Percentiles rank a stretch among this genome's conserved stretches.
Conservation (phyloP, 2,888 invertebrate species). For the Nemoura dubitans region DNA sequence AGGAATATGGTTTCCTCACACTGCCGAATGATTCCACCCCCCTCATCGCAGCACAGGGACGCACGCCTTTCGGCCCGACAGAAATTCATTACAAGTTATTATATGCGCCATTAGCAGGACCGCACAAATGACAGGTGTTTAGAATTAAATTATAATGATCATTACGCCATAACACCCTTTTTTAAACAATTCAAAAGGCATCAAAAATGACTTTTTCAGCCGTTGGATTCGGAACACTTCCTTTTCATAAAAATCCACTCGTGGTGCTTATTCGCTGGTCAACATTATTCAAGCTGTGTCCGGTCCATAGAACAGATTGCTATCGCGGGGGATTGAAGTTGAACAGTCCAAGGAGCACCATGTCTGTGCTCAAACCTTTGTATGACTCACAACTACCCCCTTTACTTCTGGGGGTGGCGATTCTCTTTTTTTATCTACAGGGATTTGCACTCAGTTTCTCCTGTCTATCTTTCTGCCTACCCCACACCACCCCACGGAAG, state of each 20-base stretch:
- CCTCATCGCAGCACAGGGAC: not conserved
- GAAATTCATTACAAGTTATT: not conserved
- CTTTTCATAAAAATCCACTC: not conserved
- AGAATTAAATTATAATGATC: not conserved
- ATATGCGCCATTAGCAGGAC: not conserved
- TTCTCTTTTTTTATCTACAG: constrained; percentile 50
- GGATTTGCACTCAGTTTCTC: constrained; percentile 49
- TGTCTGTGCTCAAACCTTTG: constrained; percentile 13
- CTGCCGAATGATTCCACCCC: not conserved
- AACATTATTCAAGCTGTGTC: not conserved
- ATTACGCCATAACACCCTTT: not conserved
- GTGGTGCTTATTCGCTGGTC: not conserved
- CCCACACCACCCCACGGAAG: constrained; percentile 54
- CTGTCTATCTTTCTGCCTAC: constrained; percentile 49
- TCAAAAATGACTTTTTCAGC: not conserved
- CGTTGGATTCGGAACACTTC: not conserved
- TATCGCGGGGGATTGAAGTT: not conserved
- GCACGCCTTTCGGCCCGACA: not conserved
- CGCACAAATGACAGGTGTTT: not conserved
- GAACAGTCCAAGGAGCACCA: not conserved
- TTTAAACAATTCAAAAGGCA: not conserved
- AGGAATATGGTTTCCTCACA: not conserved
- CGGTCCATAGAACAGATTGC: not conserved
- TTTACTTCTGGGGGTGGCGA: constrained; percentile 42
- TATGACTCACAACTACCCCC: constrained; percentile 48